phyloP scores from a whole-genome alignment of 2,113 vertebrate genomes.

The Takifugu bimaculatus region DNA sequence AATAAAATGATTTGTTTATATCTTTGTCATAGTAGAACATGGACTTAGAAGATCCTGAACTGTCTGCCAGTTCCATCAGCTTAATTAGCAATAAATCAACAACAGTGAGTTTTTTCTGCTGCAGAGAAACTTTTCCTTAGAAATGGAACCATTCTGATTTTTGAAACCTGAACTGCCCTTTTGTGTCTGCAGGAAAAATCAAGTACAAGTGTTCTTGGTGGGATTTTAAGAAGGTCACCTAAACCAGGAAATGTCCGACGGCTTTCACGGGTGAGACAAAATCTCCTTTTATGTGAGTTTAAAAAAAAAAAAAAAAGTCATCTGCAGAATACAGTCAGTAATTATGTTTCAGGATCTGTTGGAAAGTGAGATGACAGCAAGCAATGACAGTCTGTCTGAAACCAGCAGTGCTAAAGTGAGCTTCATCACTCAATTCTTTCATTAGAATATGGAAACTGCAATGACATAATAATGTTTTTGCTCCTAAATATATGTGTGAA shows the following conservation, averaged over 20 bases:
- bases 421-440: neutral
- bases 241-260: constrained; percentile 36
- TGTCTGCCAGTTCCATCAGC: constrained; percentile 45
- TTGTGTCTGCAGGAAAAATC: constrained; percentile 40
- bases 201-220: constrained; percentile 28
- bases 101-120: constrained; percentile 33
- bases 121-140: constrained; percentile 4
- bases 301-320: neutral
- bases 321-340: neutral
- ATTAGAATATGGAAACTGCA: neutral
- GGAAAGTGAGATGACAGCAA: constrained; percentile 10
- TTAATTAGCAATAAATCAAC: constrained; percentile 34
- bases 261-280: constrained; percentile 42
- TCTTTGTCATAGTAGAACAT: constrained; percentile 4
- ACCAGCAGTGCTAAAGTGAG: constrained; percentile 42
- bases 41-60: constrained; percentile 21
- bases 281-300: neutral
- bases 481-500: too few relatives aligned
- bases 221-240: constrained; percentile 26
- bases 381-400: constrained; percentile 18
- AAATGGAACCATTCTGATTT: neutral
- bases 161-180: neutral
- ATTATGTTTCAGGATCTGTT: constrained; percentile 51
- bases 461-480: too few relatives aligned
- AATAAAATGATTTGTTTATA: neutral